Percentiles rank a stretch among this genome's conserved stretches.
These are phyloP conservation scores for Paradoxurus hermaphroditus DNA, from an alignment of 2,113 vertebrate genomes.

Conservation along the genomic window DNA sequence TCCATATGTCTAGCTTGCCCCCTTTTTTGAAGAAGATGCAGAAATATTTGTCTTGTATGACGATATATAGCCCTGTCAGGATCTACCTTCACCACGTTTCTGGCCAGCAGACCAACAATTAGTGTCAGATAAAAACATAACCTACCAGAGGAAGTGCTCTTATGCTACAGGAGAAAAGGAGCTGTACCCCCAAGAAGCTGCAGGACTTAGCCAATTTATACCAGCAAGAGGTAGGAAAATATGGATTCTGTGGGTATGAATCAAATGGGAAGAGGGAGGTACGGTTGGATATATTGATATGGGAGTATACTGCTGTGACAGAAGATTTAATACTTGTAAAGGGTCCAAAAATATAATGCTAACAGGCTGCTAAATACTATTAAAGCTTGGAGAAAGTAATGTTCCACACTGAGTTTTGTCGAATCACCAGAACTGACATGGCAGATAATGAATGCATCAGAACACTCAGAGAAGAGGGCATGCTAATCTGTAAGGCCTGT, in stretches of 20 bases:
- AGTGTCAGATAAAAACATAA: not conserved
- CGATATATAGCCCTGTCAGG: not conserved
- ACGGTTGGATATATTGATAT: not conserved
- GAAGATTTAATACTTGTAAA: not conserved
- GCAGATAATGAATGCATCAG: not conserved
- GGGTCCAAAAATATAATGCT: not conserved
- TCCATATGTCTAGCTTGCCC: not conserved
- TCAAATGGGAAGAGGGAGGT: not conserved
- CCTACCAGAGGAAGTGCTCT: not conserved
- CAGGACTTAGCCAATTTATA: not conserved
- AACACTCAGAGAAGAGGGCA: not conserved
- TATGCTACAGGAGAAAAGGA: not conserved
- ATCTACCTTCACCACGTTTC: not conserved
- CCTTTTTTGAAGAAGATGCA: not conserved
- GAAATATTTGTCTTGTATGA: conserved; percentile 6
- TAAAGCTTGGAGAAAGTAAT: not conserved
- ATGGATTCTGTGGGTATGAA: not conserved
- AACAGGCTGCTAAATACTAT: not conserved
- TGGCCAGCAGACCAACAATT: not conserved
- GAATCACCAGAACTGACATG: not conserved
- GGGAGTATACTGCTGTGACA: not conserved
- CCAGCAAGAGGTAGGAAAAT: not conserved
- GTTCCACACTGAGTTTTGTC: not conserved
- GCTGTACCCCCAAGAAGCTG: not conserved
- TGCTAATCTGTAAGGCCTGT: not conserved